Percentiles rank a stretch among this genome's conserved stretches.
phyloP scores from a whole-genome alignment of 1,140 invertebrate genomes.

The Monomorium pharaonis region DNA sequence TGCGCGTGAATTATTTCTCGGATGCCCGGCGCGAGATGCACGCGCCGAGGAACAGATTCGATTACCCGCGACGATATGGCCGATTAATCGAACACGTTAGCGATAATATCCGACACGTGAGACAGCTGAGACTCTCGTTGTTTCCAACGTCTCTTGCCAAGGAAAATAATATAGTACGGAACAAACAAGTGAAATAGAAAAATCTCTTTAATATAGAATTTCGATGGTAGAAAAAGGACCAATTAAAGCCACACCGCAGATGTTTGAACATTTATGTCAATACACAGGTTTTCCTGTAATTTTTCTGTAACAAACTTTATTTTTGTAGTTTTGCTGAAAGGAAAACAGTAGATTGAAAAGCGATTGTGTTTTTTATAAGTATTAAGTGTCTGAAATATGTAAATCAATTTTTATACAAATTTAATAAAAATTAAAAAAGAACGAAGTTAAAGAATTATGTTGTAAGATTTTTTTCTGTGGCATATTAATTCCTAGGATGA shows the following conservation, averaged over 20 bases:
- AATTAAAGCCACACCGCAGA: background rate
- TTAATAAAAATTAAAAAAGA: too few species aligned
- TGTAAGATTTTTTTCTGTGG: too few species aligned
- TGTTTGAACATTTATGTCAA: constrained; percentile 1
- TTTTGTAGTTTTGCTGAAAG: too few species aligned
- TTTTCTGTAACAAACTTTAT: too few species aligned
- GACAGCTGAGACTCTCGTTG: background rate
- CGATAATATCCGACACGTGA: background rate
- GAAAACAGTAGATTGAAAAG: too few species aligned
- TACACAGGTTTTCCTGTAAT: background rate
- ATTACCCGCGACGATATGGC: constrained; percentile 39
- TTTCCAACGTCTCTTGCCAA: background rate
- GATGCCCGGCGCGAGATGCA: constrained; percentile 16
- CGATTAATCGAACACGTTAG: constrained; percentile 52
- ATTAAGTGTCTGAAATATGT: too few species aligned
- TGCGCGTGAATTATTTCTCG: constrained; percentile 54
- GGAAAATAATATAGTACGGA: background rate
- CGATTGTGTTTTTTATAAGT: too few species aligned
- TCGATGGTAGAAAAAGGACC: background rate
- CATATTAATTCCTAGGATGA: too few species aligned
- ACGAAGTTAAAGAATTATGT: too few species aligned
- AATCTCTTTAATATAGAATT: background rate
- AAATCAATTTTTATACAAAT: too few species aligned
- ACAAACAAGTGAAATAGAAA: background rate
- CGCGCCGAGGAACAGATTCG: constrained; percentile 46